These are phyloP conservation scores for Gnatocerus cornutus DNA, from an alignment of 2,888 invertebrate genomes.

Conservation along the genomic window DNA sequence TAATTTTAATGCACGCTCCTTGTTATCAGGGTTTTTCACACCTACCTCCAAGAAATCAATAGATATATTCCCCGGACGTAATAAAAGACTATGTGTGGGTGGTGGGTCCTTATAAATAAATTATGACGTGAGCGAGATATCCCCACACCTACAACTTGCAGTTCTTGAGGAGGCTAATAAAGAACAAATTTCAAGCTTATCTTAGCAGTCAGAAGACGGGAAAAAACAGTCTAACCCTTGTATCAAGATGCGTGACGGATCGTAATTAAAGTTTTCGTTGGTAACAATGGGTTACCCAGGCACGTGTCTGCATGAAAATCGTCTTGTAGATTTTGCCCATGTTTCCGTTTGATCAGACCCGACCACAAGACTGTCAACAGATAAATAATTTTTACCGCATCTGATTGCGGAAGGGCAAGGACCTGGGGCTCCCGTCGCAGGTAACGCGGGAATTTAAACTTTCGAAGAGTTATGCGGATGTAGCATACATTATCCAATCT, in stretches of 20 bases:
- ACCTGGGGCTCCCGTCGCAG: slow-evolving; percentile 33
- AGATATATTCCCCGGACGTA: neutral
- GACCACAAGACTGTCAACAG: slow-evolving; percentile 33
- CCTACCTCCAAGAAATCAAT: slow-evolving; percentile 5
- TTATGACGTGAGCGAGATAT: slow-evolving; percentile 9
- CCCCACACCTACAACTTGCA: slow-evolving; percentile 34
- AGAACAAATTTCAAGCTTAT: no score
- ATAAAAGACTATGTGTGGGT: slow-evolving; percentile 16
- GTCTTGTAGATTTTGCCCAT: no score
- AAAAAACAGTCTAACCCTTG: neutral
- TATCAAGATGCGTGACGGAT: slow-evolving; percentile 12
- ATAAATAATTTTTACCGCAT: slow-evolving; percentile 28
- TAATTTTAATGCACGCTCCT: neutral
- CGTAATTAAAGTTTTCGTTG: neutral
- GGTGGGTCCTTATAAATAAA: slow-evolving; percentile 12
- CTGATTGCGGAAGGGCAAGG: slow-evolving; percentile 51
- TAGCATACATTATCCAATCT: slow-evolving; percentile 46
- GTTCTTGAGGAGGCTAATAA: neutral
- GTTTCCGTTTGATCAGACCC: slow-evolving; percentile 9
- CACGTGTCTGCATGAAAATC: no score
- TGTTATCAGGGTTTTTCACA: neutral
- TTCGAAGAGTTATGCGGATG: slow-evolving; percentile 49
- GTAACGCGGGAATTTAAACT: slow-evolving; percentile 31
- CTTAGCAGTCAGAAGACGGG: no score
- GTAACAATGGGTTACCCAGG: neutral